phyloP scores from a whole-genome alignment of 2,113 vertebrate species.

The Upupa epops region DNA sequence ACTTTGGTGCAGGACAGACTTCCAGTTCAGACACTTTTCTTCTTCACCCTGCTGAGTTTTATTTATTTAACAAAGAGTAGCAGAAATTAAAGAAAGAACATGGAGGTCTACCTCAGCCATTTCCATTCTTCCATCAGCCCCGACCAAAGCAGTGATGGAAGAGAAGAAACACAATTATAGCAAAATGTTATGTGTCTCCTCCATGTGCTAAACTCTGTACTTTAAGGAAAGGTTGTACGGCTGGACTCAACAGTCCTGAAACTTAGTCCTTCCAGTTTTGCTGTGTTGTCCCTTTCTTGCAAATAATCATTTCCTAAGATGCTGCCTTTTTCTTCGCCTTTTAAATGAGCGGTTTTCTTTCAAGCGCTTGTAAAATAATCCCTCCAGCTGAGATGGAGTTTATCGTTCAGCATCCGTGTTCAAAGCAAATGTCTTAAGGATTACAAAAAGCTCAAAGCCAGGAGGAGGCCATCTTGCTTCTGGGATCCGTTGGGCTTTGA shows the following conservation, averaged over 20 bases:
- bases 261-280: not conserved
- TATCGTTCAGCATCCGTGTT: not conserved
- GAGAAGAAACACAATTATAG: not conserved
- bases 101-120: not conserved
- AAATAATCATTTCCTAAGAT: not conserved
- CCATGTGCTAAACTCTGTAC: not conserved
- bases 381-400: not conserved
- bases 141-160: not conserved
- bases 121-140: not conserved
- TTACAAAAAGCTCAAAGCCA: not conserved
- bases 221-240: not conserved
- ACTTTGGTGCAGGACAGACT: not conserved
- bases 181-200: not conserved
- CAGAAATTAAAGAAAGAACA: not conserved
- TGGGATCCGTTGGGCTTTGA: not conserved
- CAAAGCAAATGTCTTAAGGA: not conserved
- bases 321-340: not conserved
- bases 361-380: not conserved
- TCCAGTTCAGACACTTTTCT: not conserved
- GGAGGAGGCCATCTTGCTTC: not conserved
- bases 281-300: not conserved
- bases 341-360: not conserved
- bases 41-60: not conserved
- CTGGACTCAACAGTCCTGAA: slow-evolving; percentile 17
- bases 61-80: slow-evolving; percentile 4